Percentiles rank a stretch among this genome's conserved stretches.
phyloP scores from a whole-genome alignment of 2,888 invertebrate genomes.

The Pristionchus arcanus region DNA sequence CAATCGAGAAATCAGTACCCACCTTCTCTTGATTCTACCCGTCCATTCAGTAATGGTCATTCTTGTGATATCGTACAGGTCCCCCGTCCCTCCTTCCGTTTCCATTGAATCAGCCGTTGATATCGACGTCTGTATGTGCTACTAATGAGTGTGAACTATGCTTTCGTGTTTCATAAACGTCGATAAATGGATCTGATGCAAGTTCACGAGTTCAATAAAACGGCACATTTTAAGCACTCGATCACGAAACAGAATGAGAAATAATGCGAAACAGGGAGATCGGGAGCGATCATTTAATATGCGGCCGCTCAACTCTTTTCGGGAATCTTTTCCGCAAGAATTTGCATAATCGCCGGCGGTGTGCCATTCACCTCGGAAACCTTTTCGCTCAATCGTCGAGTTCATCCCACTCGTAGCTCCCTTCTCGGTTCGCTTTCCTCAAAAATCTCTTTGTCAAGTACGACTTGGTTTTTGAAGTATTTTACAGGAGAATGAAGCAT shows the following conservation, averaged over 20 bases:
- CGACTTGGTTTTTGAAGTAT: background rate
- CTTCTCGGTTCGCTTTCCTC: background rate
- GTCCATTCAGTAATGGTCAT: slow-evolving; percentile 17
- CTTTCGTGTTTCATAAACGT: slow-evolving; percentile 28
- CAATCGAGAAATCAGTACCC: background rate
- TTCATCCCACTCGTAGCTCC: background rate
- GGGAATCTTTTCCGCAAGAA: background rate
- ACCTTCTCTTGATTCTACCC: slow-evolving; percentile 1
- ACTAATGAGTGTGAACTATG: background rate
- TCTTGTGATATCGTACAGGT: slow-evolving; percentile 33
- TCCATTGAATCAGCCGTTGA: background rate
- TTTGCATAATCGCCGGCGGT: slow-evolving; percentile 1
- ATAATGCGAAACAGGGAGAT: background rate
- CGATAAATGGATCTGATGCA: slow-evolving; percentile 22
- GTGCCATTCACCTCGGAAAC: background rate
- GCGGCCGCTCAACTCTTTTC: background rate
- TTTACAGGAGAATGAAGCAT: too few relatives aligned
- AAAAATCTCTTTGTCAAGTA: background rate
- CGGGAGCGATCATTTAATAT: background rate
- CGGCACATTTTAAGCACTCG: background rate
- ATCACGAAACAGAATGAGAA: background rate
- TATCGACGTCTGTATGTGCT: background rate
- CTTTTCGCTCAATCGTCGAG: background rate
- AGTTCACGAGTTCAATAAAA: background rate
- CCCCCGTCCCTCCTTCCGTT: background rate